A percentile compares a stretch with the other conserved stretches of the same genome.
Evolutionary conservation across 30 jellyfish, hydroid and myxozoan genomes (phyloP).

Genomic region (Clytia hemisphaerica): DNA sequence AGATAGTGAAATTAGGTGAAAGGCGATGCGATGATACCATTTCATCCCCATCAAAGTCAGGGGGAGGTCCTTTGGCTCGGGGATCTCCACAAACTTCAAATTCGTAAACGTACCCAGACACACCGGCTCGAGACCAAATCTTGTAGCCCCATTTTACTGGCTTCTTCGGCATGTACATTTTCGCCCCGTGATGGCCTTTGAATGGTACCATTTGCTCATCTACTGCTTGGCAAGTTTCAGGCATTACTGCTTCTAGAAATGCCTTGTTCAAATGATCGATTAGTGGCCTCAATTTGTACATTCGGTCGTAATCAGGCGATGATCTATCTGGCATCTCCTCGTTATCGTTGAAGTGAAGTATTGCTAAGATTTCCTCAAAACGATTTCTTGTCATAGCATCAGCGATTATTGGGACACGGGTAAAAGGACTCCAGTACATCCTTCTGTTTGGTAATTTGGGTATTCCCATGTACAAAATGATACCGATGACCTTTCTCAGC

Average conservation of each 20-base stretch:
- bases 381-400: slow-evolving; percentile 39
- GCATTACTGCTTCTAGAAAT: slow-evolving; percentile 33
- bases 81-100: slow-evolving; percentile 42
- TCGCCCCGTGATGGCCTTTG: slow-evolving; percentile 53
- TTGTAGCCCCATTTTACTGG: slow-evolving; percentile 59
- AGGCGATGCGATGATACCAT: slow-evolving; percentile 37
- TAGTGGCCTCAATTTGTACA: slow-evolving; percentile 44
- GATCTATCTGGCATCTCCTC: background rate
- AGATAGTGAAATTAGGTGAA: slow-evolving; percentile 14
- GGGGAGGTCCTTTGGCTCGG: slow-evolving; percentile 26
- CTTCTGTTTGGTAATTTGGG: slow-evolving; percentile 34
- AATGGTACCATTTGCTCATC: slow-evolving; percentile 69
- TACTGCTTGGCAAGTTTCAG: slow-evolving; percentile 25
- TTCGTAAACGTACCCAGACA: slow-evolving; percentile 38
- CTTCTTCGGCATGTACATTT: slow-evolving; percentile 47
- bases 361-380: slow-evolving; percentile 35
- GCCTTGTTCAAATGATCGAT: slow-evolving; percentile 46
- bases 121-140: slow-evolving; percentile 42
- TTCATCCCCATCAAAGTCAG: slow-evolving; percentile 1
- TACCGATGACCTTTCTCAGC: slow-evolving; percentile 27
- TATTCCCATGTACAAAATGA: slow-evolving; percentile 27
- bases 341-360: slow-evolving; percentile 44
- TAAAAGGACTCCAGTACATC: slow-evolving; percentile 35
- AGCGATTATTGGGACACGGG: slow-evolving; percentile 29
- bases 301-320: slow-evolving; percentile 23